Evolutionary conservation across 2,888 invertebrate species (phyloP).

Genomic region (Aquatica leii): DNA sequence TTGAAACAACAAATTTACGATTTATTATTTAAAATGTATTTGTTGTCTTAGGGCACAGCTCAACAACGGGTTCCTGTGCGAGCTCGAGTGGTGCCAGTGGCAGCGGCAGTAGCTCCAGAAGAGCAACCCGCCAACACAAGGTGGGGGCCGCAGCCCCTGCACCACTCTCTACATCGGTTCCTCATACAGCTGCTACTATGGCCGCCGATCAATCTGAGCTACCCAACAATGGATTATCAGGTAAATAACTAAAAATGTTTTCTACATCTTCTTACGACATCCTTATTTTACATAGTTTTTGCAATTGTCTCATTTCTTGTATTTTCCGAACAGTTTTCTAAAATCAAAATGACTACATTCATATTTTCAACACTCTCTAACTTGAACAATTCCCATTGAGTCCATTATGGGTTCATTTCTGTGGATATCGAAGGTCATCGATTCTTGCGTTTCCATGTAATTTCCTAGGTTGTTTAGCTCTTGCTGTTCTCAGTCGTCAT

Average conservation of each 20-base stretch:
- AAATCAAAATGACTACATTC: too few relatives aligned
- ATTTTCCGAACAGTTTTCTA: too few relatives aligned
- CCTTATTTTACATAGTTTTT: too few relatives aligned
- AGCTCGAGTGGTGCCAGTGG: conserved; percentile 65
- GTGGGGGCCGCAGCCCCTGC: conserved; percentile 57
- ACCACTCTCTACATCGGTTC: conserved; percentile 49
- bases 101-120: conserved; percentile 59
- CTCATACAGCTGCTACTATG: conserved; percentile 51
- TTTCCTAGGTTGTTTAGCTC: too few relatives aligned
- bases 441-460: too few relatives aligned
- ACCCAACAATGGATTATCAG: conserved; percentile 57
- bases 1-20: too few relatives aligned
- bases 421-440: too few relatives aligned
- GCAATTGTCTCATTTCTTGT: too few relatives aligned
- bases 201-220: conserved; percentile 58
- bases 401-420: too few relatives aligned
- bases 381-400: too few relatives aligned
- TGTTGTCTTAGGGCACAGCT: conserved; percentile 54
- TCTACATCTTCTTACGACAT: background rate
- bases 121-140: conserved; percentile 59
- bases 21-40: background rate
- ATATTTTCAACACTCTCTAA: too few relatives aligned
- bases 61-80: conserved; percentile 74
- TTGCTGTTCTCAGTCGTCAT: too few relatives aligned
- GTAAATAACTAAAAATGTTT: conserved; percentile 41